Evolutionary conservation across 2,797 vertebrate species (phyloP), one percentile per base, ranked within the genome.

Genomic region (Triplophysa bombifrons): DNA sequence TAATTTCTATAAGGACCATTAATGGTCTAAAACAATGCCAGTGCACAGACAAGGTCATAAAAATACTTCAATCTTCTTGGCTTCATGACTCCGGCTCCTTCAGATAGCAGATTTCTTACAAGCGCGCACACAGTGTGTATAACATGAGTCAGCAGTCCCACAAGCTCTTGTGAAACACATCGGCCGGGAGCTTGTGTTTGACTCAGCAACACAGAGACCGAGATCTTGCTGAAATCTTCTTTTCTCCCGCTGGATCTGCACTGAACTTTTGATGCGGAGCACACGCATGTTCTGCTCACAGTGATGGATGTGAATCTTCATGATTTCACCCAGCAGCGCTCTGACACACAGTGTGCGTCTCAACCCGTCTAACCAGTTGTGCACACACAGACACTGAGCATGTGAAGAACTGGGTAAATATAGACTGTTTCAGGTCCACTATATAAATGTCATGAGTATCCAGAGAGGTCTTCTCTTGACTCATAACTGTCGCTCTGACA

Each of bases 111-210:
- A 56, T 58, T 25, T 58, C 22, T 56, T 22, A 56, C 55, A 55
- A 53, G 9, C 19, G 5, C 19, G 7, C 14, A 56, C 16, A 22
- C n/a, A 22, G 8, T 56, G 7, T 60, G 58, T 60, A 27, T 60
- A 60, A 14, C 12, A 5, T 60, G 58, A 60, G 58, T 60, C 58
- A 60, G 58, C 58, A 60, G 58, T 60, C 58, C 27, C 58, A 60
- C 58, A 16, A 60, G 22, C 58, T 60, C 58, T 60, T 60, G 58
- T 1, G 58, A 60, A 60, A 60, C 58, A 16, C 58, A 60, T 5
- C 22, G 22, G 22, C 58, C 4, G 22, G 0, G 11, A 60, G 58
- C 1, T 56, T 55, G 51, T 60, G 51, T 60, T 12, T 27, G 58
- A 60, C 4, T 60, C 58, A 60, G 58, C 58, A 60, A 60, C 58